Percentiles rank a stretch among this genome's conserved stretches.
phyloP scores from a whole-genome alignment of 2,113 vertebrate species.

The Taurulus bubalis region DNA sequence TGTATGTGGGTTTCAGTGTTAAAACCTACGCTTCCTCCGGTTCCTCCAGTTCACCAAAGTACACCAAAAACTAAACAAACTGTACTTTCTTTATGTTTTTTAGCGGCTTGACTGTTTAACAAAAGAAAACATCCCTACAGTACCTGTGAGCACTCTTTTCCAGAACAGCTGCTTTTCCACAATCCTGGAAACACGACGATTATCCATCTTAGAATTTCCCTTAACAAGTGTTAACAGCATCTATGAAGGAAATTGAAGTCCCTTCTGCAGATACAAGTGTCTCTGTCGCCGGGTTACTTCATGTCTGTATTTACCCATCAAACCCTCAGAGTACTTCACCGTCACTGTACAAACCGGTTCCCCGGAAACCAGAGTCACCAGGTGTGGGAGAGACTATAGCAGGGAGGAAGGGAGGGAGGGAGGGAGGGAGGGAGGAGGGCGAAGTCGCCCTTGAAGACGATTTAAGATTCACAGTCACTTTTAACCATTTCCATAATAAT shows the following conservation, averaged over 20 bases:
- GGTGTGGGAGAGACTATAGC: conserved; percentile 17
- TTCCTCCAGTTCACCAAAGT: neutral
- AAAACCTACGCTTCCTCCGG: neutral
- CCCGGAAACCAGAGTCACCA: conserved; percentile 58
- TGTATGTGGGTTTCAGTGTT: conserved; percentile 25
- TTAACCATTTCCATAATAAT: conserved; percentile 28
- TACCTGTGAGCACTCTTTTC: conserved; percentile 60
- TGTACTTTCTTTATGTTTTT: neutral
- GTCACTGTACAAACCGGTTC: conserved; percentile 77
- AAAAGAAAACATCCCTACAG: neutral
- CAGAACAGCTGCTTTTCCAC: conserved; percentile 4
- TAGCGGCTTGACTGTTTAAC: neutral
- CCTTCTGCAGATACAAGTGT: conserved; percentile 3
- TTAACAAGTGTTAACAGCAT: conserved; percentile 2
- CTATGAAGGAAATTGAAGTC: neutral
- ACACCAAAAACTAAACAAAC: conserved; percentile 9
- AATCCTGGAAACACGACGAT: neutral
- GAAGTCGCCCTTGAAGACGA: conserved; percentile 29
- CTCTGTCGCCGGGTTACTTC: conserved; percentile 3
- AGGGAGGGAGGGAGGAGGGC: conserved; percentile 36
- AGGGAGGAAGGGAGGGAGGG: conserved; percentile 28
- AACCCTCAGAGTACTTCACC: neutral
- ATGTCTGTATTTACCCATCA: conserved; percentile 42
- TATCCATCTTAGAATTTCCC: conserved; percentile 45
- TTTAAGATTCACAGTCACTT: conserved; percentile 11